Conservation (phyloP, 2,797 vertebrate species). For the Lutjanus argentimaculatus region DNA sequence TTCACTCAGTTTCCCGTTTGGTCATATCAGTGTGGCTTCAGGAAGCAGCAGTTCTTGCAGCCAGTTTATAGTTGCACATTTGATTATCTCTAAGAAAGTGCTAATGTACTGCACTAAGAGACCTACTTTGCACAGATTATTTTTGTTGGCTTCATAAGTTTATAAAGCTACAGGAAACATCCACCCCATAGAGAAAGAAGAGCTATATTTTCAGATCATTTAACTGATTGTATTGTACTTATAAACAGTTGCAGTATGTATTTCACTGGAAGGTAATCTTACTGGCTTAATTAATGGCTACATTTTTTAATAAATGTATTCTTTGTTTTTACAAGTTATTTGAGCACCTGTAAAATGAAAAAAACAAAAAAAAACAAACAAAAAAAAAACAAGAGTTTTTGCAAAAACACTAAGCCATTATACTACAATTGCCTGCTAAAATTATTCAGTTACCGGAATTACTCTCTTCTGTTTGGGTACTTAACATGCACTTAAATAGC, state of each 20-base stretch:
- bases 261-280: constrained; percentile 67
- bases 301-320: constrained; percentile 51
- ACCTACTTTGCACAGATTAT: constrained; percentile 81
- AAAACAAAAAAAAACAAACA: constrained; percentile 22
- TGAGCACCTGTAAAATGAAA: constrained; percentile 36
- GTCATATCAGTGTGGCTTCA: constrained; percentile 64
- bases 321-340: constrained; percentile 58
- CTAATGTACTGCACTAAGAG: constrained; percentile 65
- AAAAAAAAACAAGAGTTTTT: constrained; percentile 14
- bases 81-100: constrained; percentile 72
- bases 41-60: constrained; percentile 64
- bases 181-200: constrained; percentile 70
- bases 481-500: constrained; percentile 24
- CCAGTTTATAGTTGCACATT: constrained; percentile 79
- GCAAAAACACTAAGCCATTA: constrained; percentile 60
- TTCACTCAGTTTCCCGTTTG: constrained; percentile 60
- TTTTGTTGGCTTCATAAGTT: constrained; percentile 75
- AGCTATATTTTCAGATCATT: constrained; percentile 84
- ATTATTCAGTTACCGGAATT: constrained; percentile 52
- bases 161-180: constrained; percentile 71
- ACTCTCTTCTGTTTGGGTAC: constrained; percentile 33
- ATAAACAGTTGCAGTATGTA: constrained; percentile 73
- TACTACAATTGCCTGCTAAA: constrained; percentile 54
- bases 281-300: constrained; percentile 59
- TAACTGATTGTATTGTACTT: constrained; percentile 80